These are phyloP conservation scores for Pteria penguin DNA, from an alignment of 2,888 invertebrate species.

Conservation along the genomic window DNA sequence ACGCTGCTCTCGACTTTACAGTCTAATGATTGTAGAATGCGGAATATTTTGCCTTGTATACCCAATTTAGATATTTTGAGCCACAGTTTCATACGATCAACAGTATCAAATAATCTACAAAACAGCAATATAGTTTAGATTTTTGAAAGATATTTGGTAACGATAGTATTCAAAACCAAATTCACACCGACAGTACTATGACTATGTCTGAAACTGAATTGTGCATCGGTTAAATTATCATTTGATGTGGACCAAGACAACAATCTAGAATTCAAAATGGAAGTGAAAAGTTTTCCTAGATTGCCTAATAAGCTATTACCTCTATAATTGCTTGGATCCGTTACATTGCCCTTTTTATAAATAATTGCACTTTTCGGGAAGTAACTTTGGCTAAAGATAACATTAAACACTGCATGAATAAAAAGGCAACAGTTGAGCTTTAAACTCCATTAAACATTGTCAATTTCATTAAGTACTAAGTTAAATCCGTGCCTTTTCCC, in stretches of 20 bases:
- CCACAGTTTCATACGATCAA: too few relatives aligned
- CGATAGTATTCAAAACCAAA: conserved; percentile 32
- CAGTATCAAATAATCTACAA: conserved; percentile 42
- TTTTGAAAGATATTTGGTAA: conserved; percentile 18
- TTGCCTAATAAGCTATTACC: too few relatives aligned
- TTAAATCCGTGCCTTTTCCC: conserved; percentile 36
- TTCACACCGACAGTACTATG: conserved; percentile 41
- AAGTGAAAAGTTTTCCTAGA: too few relatives aligned
- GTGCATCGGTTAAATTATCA: conserved; percentile 39
- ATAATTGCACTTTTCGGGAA: conserved; percentile 28
- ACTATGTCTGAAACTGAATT: conserved; percentile 42
- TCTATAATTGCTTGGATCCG: too few relatives aligned
- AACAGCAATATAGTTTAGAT: conserved; percentile 37
- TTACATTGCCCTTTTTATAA: conserved; percentile 42
- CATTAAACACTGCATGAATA: conserved; percentile 16
- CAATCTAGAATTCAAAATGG: too few relatives aligned
- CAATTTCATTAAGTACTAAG: conserved; percentile 37
- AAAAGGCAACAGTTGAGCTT: too few relatives aligned
- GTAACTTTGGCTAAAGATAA: too few relatives aligned
- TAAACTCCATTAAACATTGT: too few relatives aligned
- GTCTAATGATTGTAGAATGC: too few relatives aligned
- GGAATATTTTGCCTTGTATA: too few relatives aligned
- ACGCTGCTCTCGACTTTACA: too few relatives aligned
- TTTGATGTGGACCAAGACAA: conserved; percentile 15
- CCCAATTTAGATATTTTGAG: too few relatives aligned